Conservation (phyloP, 2,113 vertebrate species). For the Engystomops pustulosus region DNA sequence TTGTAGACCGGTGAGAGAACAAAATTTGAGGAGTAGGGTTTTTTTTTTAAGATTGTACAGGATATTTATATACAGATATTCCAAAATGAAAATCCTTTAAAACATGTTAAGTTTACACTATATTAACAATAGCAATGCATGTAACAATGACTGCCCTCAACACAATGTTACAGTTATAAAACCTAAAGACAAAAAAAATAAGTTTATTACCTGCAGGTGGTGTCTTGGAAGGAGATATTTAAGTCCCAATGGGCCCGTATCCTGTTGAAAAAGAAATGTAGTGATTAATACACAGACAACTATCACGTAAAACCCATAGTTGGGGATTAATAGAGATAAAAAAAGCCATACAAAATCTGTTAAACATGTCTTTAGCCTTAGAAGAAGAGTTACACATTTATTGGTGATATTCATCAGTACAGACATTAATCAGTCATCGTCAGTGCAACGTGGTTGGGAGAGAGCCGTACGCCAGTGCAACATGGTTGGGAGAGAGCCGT, state of each 20-base stretch:
- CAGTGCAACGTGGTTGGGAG: too few relatives aligned
- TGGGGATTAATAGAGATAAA: neutral
- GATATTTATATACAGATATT: neutral
- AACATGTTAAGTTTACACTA: neutral
- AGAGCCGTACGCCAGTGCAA: too few relatives aligned
- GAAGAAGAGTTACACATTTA: too few relatives aligned
- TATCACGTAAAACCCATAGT: neutral
- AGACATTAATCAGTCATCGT: neutral
- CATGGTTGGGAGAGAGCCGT: too few relatives aligned
- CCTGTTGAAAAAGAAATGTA: constrained; percentile 66
- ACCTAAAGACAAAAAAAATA: constrained; percentile 43
- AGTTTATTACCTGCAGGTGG: constrained; percentile 77
- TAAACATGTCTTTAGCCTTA: too few relatives aligned
- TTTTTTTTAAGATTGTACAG: neutral
- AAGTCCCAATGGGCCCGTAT: constrained; percentile 82
- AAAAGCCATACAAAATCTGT: too few relatives aligned
- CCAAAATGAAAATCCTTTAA: too few relatives aligned
- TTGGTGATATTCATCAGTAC: neutral
- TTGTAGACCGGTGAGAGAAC: too few relatives aligned
- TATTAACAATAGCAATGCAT: neutral
- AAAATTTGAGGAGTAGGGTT: too few relatives aligned
- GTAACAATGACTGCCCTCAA: neutral
- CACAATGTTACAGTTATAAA: neutral
- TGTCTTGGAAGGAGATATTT: constrained; percentile 84
- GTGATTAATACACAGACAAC: constrained; percentile 13